These are phyloP conservation scores for Euwallacea fornicatus DNA, from an alignment of 1,140 invertebrate genomes.

Conservation along the genomic window DNA sequence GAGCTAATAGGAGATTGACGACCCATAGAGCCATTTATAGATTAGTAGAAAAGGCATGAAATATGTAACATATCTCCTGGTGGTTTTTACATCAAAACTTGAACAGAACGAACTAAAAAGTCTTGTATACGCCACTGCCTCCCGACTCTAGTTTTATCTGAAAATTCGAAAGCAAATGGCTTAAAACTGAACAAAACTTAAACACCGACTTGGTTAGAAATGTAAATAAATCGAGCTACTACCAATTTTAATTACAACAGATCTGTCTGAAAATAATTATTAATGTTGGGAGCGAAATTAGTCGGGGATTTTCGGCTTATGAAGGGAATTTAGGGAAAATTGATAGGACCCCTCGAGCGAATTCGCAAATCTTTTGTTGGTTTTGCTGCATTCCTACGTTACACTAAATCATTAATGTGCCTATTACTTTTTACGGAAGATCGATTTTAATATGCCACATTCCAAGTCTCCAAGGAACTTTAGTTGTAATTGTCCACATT, in stretches of 20 bases:
- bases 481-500: slow-evolving; percentile 14
- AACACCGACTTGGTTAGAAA: slow-evolving; percentile 31
- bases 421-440: neutral
- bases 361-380: neutral
- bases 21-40: too few relatives aligned
- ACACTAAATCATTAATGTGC: neutral
- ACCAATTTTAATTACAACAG: slow-evolving; percentile 32
- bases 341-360: neutral
- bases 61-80: too few relatives aligned
- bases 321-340: slow-evolving; percentile 7
- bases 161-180: neutral
- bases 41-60: too few relatives aligned
- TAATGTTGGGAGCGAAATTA: slow-evolving; percentile 20
- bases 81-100: too few relatives aligned
- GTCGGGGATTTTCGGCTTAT: slow-evolving; percentile 20
- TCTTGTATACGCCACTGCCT: neutral
- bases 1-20: too few relatives aligned
- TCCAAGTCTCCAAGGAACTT: slow-evolving; percentile 18
- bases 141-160: neutral
- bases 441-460: slow-evolving; percentile 16
- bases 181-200: slow-evolving; percentile 28
- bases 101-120: too few relatives aligned
- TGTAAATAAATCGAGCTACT: slow-evolving; percentile 32
- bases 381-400: neutral
- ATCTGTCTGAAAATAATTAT: slow-evolving; percentile 32